Conservation (phyloP, 1,140 invertebrate genomes). For the Temnothorax longispinosus region DNA sequence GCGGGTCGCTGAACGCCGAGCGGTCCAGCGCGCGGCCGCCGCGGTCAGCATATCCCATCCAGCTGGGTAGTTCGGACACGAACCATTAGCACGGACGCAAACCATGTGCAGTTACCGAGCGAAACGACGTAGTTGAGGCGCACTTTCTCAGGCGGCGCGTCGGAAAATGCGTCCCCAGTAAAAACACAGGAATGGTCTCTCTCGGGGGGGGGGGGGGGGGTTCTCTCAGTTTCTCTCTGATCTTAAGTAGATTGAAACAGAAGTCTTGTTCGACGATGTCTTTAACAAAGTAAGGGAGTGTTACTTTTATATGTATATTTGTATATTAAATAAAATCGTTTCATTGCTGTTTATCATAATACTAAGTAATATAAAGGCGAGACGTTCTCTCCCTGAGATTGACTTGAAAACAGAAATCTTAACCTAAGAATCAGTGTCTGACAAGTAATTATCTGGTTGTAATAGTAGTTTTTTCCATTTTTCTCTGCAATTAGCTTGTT, state of each 20-base stretch:
- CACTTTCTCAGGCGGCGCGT: too few relatives aligned
- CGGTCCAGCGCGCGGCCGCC: too few relatives aligned
- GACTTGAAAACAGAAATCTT: background rate
- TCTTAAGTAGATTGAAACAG: background rate
- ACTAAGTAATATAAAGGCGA: background rate
- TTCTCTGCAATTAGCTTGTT: conserved; percentile 88
- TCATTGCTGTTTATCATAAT: background rate
- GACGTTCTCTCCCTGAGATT: background rate
- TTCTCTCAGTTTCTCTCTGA: too few relatives aligned
- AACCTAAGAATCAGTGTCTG: background rate
- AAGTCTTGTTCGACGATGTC: background rate
- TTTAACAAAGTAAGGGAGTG: conserved; percentile 23
- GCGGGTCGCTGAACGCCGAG: too few relatives aligned
- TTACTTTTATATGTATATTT: background rate
- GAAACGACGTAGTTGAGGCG: too few relatives aligned
- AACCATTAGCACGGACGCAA: too few relatives aligned
- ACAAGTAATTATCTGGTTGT: background rate
- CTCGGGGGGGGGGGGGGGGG: too few relatives aligned
- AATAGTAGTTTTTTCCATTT: conserved; percentile 11
- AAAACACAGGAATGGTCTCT: too few relatives aligned
- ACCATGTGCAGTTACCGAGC: too few relatives aligned
- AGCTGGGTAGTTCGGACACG: too few relatives aligned
- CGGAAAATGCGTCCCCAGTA: too few relatives aligned
- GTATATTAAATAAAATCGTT: background rate
- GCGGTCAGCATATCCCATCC: too few relatives aligned